A percentile compares a stretch with the other conserved stretches of the same genome.
phyloP scores from a whole-genome alignment of 2,888 invertebrate genomes.

The Brachyopa scutellaris region DNA sequence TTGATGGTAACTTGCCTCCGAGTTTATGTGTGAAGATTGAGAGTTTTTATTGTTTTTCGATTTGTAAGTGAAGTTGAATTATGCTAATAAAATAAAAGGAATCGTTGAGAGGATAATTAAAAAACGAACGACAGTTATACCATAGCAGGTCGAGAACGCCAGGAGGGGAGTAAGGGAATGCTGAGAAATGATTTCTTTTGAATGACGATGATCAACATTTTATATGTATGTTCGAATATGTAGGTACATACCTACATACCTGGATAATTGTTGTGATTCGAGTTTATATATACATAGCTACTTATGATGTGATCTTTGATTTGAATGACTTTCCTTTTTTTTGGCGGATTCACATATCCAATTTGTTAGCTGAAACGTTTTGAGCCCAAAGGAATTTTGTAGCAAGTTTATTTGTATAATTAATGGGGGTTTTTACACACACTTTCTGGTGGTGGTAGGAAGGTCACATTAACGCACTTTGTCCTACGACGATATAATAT shows the following conservation, averaged over 20 bases:
- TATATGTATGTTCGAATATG: too few species aligned
- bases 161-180: not conserved
- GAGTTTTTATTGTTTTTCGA: constrained; percentile 43
- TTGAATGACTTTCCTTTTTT: not conserved
- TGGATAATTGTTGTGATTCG: not conserved
- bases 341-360: constrained; percentile 19
- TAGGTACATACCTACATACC: too few species aligned
- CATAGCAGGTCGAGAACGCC: not conserved
- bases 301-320: not conserved
- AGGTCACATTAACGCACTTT: not conserved
- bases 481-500: not conserved
- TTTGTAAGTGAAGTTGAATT: constrained; percentile 16
- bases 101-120: constrained; percentile 28
- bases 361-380: constrained; percentile 26
- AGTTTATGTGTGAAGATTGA: constrained; percentile 26
- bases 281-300: not conserved
- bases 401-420: not conserved
- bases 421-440: constrained; percentile 9
- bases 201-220: not conserved
- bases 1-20: constrained; percentile 11
- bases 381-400: constrained; percentile 11
- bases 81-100: not conserved
- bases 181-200: not conserved
- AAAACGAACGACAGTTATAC: constrained; percentile 2
- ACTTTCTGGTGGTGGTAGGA: too few species aligned